Evolutionary conservation across 2,113 vertebrate species (phyloP).

Genomic region (Tragelaphus imberbis): DNA sequence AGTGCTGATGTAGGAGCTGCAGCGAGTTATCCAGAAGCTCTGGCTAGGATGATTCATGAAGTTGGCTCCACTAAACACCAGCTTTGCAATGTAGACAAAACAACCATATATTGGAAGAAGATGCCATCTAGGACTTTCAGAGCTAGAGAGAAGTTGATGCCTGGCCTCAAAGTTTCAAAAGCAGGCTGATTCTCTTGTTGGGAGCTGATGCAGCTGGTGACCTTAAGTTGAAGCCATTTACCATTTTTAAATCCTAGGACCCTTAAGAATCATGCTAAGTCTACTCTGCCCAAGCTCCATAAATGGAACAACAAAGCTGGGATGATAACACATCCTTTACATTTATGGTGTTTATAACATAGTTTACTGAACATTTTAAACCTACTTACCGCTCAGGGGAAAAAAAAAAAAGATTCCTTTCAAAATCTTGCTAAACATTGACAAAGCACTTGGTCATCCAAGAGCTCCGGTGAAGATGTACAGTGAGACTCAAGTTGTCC

Average conservation of each 20-base stretch:
- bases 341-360: background rate
- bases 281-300: background rate
- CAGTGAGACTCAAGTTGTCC: background rate
- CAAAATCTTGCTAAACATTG: background rate
- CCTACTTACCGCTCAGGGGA: fast-evolving
- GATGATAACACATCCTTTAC: background rate
- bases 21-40: background rate
- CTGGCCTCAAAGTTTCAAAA: background rate
- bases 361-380: background rate
- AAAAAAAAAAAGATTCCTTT: background rate
- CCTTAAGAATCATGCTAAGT: background rate
- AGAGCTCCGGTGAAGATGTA: background rate
- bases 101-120: background rate
- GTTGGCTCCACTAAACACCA: background rate
- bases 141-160: background rate
- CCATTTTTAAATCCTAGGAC: background rate
- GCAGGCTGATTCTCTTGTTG: background rate
- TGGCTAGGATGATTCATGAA: background rate
- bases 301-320: background rate
- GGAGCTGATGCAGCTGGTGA: background rate
- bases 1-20: background rate
- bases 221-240: background rate
- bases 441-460: background rate
- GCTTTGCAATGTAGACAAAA: background rate
- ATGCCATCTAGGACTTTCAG: background rate